Conservation (phyloP, 2,888 invertebrate species). For the Catocala fraxini region DNA sequence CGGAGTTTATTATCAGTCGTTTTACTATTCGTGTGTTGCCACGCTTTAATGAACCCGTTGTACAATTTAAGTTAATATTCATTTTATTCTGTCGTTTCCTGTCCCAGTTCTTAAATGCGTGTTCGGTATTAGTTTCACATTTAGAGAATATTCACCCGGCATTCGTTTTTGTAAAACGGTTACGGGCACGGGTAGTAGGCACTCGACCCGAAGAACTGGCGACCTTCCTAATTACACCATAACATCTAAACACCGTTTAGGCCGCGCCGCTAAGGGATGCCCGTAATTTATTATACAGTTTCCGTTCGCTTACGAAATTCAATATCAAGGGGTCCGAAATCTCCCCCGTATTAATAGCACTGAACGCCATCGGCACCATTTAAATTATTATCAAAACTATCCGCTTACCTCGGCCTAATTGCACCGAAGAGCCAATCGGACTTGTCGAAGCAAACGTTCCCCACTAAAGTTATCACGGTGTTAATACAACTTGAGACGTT, state of each 20-base stretch:
- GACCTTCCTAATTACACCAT: conserved; percentile 70
- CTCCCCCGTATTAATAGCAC: conserved; percentile 71
- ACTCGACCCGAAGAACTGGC: conserved; percentile 56
- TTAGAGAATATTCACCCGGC: conserved; percentile 54
- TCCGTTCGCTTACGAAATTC: conserved; percentile 72
- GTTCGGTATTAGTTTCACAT: conserved; percentile 49
- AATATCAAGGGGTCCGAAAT: conserved; percentile 75
- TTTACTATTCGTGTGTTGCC: conserved; percentile 35
- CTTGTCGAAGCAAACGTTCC: conserved; percentile 45
- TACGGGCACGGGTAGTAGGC: conserved; percentile 33
- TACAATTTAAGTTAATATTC: conserved; percentile 41
- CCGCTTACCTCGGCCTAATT: conserved; percentile 72
- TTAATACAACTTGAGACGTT: conserved; percentile 82
- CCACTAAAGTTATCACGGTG: conserved; percentile 79
- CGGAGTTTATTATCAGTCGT: conserved; percentile 30
- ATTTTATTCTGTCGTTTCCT: conserved; percentile 48
- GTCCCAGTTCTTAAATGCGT: conserved; percentile 38
- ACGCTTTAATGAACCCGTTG: conserved; percentile 39
- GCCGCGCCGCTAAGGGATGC: conserved; percentile 64
- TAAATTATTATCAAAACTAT: conserved; percentile 82
- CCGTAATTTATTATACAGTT: conserved; percentile 78
- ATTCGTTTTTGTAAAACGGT: conserved; percentile 51
- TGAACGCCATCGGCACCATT: conserved; percentile 72
- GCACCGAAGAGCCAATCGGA: conserved; percentile 65
- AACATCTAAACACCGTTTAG: conserved; percentile 73